Evolutionary conservation across 1,140 invertebrate genomes (phyloP).

Genomic region (Pissodes strobi): DNA sequence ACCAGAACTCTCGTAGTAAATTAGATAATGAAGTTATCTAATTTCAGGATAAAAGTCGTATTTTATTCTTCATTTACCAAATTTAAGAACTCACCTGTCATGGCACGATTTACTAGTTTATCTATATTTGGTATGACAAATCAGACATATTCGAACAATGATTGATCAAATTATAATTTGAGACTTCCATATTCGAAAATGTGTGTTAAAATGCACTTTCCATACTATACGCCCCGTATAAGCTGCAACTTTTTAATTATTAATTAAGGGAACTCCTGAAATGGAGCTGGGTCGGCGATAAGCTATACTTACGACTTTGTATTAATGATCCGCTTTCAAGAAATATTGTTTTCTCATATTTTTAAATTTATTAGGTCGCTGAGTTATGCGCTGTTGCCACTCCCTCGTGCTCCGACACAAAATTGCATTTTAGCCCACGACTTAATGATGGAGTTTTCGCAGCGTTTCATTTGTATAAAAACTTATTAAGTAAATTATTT

Average conservation of each 20-base stretch:
- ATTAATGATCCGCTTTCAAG: slow-evolving; percentile 18
- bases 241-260: slow-evolving; percentile 12
- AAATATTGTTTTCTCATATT: slow-evolving; percentile 23
- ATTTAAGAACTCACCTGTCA: no score
- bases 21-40: no score
- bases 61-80: no score
- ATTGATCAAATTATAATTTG: no score
- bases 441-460: slow-evolving; percentile 17
- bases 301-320: slow-evolving; percentile 14
- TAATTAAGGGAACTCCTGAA: slow-evolving; percentile 14
- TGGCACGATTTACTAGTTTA: no score
- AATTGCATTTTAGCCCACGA: slow-evolving; percentile 16
- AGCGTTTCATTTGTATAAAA: not conserved
- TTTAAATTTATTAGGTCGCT: slow-evolving; percentile 18
- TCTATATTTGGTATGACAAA: no score
- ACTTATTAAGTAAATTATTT: no score
- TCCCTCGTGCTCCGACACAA: not conserved
- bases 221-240: not conserved
- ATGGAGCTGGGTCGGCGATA: slow-evolving; percentile 8
- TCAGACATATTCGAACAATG: no score
- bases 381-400: slow-evolving; percentile 14
- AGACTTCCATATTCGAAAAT: not conserved
- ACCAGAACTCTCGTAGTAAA: no score
- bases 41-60: slow-evolving; percentile 10
- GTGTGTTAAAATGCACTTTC: not conserved